A percentile compares a stretch with the other conserved stretches of the same genome.
Evolutionary conservation across 35 echinoderm and acorn worm species (phyloP).

Genomic region (Acanthaster planci): DNA sequence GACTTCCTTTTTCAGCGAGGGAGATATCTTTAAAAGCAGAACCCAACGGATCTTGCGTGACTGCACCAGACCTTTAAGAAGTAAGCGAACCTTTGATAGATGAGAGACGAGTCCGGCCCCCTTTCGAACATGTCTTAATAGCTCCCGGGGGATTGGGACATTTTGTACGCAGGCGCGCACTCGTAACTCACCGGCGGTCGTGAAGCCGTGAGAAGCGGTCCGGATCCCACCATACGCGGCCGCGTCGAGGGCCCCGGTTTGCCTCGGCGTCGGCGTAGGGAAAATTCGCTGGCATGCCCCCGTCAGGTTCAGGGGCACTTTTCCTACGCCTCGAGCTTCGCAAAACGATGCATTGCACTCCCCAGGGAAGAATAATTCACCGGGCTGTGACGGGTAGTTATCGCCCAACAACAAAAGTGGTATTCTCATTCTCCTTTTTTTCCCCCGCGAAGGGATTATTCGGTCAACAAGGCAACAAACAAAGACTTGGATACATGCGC

Average conservation of each 20-base stretch:
- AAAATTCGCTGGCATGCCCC: background rate
- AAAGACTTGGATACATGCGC: too few relatives aligned
- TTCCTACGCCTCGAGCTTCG: background rate
- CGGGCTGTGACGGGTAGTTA: background rate
- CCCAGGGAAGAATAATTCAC: background rate
- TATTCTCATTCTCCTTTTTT: background rate
- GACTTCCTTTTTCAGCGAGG: too few relatives aligned
- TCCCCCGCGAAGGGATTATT: too few relatives aligned
- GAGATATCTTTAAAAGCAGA: too few relatives aligned
- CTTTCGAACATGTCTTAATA: conserved; percentile 8
- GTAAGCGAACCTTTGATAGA: background rate
- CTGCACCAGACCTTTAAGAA: background rate
- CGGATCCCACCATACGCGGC: background rate
- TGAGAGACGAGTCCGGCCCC: conserved; percentile 4
- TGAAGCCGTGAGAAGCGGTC: background rate
- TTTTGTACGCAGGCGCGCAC: conserved; percentile 20
- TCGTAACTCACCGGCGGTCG: background rate
- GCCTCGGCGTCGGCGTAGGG: background rate
- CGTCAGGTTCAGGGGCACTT: conserved; percentile 6
- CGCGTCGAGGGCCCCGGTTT: background rate
- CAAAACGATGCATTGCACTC: background rate
- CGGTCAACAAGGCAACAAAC: too few relatives aligned
- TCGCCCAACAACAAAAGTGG: background rate
- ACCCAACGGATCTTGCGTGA: background rate
- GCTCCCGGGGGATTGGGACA: background rate